Evolutionary conservation across 2,113 vertebrate genomes (phyloP), one percentile per base, ranked within the genome.

Genomic region (Phaethon lepturus): DNA sequence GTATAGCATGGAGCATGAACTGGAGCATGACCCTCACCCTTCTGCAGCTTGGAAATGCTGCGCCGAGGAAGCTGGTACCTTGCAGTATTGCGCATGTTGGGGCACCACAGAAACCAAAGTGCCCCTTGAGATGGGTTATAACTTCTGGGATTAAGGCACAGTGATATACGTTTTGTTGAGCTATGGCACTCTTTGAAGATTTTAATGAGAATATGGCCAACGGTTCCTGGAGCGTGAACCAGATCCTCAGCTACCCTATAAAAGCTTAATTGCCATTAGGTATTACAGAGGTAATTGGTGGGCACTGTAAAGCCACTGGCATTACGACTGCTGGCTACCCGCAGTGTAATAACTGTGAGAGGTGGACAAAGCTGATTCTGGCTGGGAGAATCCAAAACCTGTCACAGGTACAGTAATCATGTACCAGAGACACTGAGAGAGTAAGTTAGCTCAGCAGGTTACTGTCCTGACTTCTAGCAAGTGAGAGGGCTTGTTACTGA

Each of bases 1-100:
- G 28, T 14, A 4, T 0, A 31, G 56, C 49, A 52, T 52, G 24
- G 45, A 90, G 29, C 75, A 52, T 0, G 0, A 71, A 28, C 38
- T 52, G 24, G 45, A 90, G 29, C 75, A 52, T 0, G 0, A 71
- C 25, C 38, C 38, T 86, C 63, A 23, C 18, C 74, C 67, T 42
- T 4, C 53, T 11, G 22, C 2, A 13, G 18, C 38, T n/a, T 28
- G 63, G 49, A 62, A 55, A 53, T 4, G 50, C 44, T 45, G 40
- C 2, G 1, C 49, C 11, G 25, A 68, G 55, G 67, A 63, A 47
- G 62, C n/a, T 29, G 67, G 47, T 7, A 11, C 56, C 6, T 10
- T 5, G 33, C 38, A 76, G 53, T 62, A 84, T 84, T 3, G 50
- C 4, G 1, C 17, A 11, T 5, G 28, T 19, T 10, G 80, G 47